Evolutionary conservation across 1,140 invertebrate genomes (phyloP).

Genomic region (Lutraria rhynchaena): DNA sequence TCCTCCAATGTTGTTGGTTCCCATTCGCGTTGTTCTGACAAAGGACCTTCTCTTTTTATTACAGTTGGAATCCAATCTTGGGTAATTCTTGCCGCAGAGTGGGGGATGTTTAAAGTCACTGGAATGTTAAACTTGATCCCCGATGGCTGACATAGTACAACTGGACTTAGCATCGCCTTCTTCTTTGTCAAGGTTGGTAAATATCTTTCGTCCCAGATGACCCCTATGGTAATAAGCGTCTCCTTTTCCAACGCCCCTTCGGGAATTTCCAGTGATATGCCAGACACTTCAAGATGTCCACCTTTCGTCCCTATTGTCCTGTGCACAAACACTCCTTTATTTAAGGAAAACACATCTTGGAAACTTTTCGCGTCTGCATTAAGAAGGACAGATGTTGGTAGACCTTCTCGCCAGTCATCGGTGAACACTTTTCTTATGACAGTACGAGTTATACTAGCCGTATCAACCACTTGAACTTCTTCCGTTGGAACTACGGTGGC

Average conservation of each 20-base stretch:
- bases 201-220: conserved; percentile 45
- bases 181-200: conserved; percentile 26
- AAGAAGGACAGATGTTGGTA: conserved; percentile 21
- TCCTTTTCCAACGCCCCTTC: conserved; percentile 24
- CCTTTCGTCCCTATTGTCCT: conserved; percentile 23
- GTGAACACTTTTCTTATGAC: conserved; percentile 14
- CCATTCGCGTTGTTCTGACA: conserved; percentile 14
- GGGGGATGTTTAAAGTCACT: conserved; percentile 47
- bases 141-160: conserved; percentile 42
- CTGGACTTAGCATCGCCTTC: conserved; percentile 37
- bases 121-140: conserved; percentile 35
- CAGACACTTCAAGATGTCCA: conserved; percentile 17
- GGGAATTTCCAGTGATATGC: conserved; percentile 37
- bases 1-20: conserved; percentile 17
- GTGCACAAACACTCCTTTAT: conserved; percentile 53
- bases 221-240: conserved; percentile 40
- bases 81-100: conserved; percentile 31
- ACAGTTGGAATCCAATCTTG: conserved; percentile 27
- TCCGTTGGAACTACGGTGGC: conserved; percentile 9
- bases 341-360: conserved; percentile 2
- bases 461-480: conserved; percentile 21
- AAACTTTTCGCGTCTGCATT: neutral
- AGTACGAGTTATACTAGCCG: neutral
- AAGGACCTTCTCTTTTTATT: conserved; percentile 28
- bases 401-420: conserved; percentile 34